Evolutionary conservation across 2,113 vertebrate species (phyloP).

Genomic region (Casuarius casuarius): DNA sequence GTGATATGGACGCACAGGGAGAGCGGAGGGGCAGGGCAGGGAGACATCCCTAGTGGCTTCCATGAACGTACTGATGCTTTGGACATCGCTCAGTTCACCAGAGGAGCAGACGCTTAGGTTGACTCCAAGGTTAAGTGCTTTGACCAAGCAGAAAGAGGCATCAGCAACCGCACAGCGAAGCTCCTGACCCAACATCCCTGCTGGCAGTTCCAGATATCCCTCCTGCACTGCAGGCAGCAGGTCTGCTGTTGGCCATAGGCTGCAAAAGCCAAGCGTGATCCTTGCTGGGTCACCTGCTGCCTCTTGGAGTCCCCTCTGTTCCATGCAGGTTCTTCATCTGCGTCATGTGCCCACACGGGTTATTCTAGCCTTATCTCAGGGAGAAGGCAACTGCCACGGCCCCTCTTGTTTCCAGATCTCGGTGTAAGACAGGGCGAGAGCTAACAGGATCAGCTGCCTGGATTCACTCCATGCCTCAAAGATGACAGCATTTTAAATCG

Average conservation of each 20-base stretch:
- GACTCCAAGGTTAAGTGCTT: too few relatives aligned
- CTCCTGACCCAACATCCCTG: neutral
- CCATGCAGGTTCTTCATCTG: neutral
- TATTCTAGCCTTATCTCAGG: neutral
- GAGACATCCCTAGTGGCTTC: neutral
- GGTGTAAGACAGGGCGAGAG: rapidly evolving
- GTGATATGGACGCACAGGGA: neutral
- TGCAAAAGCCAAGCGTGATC: neutral
- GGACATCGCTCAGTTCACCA: too few relatives aligned
- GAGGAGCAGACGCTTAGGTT: neutral
- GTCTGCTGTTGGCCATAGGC: too few relatives aligned
- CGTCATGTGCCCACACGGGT: neutral
- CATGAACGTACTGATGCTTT: neutral
- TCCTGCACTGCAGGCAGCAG: too few relatives aligned
- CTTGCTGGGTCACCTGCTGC: neutral
- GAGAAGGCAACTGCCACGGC: rapidly evolving
- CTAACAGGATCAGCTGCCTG: neutral
- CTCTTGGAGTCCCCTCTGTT: neutral
- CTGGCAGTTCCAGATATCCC: neutral
- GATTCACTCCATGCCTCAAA: neutral
- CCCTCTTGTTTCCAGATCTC: rapidly evolving
- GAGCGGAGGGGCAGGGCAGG: neutral
- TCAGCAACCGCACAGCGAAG: neutral
- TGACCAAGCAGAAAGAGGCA: neutral
- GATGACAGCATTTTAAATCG: neutral